These are phyloP conservation scores for Sycophila texana DNA, from an alignment of 2,888 invertebrate species.

Conservation along the genomic window DNA sequence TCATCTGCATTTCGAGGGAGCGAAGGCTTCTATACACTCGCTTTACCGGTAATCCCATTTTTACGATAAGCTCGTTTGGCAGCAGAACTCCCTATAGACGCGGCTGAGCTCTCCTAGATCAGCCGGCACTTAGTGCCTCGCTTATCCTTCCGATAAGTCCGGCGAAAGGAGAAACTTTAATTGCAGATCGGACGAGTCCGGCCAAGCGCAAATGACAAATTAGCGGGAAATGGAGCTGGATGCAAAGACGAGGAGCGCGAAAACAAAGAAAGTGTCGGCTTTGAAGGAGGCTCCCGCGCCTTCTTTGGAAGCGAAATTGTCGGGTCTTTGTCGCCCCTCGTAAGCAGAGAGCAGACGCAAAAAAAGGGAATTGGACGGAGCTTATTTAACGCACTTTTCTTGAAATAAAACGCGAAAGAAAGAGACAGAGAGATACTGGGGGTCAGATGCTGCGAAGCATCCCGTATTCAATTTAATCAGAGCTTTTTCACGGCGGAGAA, in stretches of 20 bases:
- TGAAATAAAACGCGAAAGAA: conserved; percentile 18
- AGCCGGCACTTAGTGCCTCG: not conserved
- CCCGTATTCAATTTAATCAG: conserved; percentile 47
- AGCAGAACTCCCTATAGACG: too few species aligned
- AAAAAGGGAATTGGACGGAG: conserved; percentile 47
- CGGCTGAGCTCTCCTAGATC: too few species aligned
- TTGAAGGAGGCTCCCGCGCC: not conserved
- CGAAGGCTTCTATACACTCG: too few species aligned
- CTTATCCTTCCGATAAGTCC: conserved; percentile 25
- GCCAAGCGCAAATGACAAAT: conserved; percentile 42
- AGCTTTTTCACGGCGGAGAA: not conserved
- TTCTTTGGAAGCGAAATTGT: conserved; percentile 2
- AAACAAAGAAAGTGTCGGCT: conserved; percentile 6
- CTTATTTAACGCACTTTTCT: conserved; percentile 41
- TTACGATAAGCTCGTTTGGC: conserved; percentile 1
- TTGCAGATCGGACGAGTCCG: conserved; percentile 19
- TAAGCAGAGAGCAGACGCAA: conserved; percentile 25
- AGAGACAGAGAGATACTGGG: conserved; percentile 20
- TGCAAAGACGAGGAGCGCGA: conserved; percentile 1
- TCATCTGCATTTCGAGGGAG: too few species aligned
- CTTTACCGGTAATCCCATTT: not conserved
- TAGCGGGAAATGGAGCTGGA: conserved; percentile 25
- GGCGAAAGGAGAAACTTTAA: conserved; percentile 36
- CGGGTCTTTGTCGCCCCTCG: conserved; percentile 17
- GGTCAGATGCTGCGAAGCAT: not conserved